These are phyloP conservation scores for Choristoneura fumiferana DNA, from an alignment of 1,140 invertebrate genomes.

Conservation along the genomic window DNA sequence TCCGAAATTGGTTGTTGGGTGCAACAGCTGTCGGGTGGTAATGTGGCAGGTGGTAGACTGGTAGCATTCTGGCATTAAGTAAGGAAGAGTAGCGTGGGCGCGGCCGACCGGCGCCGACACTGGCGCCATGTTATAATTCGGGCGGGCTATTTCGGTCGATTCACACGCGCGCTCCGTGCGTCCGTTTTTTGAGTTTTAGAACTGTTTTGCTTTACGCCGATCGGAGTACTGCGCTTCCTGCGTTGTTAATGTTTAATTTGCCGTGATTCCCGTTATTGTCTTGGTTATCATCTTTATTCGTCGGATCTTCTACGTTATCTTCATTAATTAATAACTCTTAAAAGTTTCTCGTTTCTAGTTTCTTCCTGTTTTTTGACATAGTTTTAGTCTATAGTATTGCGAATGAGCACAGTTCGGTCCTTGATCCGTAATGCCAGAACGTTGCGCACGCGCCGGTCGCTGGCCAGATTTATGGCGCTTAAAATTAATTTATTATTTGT, in stretches of 20 bases:
- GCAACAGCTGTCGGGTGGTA: no score
- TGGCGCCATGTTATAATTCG: constrained; percentile 73
- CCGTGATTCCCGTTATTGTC: no score
- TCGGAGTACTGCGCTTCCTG: background rate
- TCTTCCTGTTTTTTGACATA: no score
- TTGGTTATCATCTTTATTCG: no score
- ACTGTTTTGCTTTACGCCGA: constrained; percentile 21
- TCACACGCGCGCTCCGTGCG: constrained; percentile 53
- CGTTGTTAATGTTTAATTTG: constrained; percentile 5
- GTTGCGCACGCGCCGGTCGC: constrained; percentile 18
- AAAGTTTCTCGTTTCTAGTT: no score
- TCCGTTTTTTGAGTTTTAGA: constrained; percentile 49
- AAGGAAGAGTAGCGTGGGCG: constrained; percentile 40
- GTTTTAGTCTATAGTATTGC: background rate
- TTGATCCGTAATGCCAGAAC: constrained; percentile 28
- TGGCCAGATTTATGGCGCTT: constrained; percentile 39
- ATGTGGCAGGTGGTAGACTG: constrained; percentile 1
- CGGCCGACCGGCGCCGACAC: constrained; percentile 57
- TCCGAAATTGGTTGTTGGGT: no score
- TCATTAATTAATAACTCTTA: no score
- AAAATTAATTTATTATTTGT: constrained; percentile 46
- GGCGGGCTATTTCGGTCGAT: constrained; percentile 69
- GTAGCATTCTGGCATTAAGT: background rate
- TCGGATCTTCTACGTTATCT: no score
- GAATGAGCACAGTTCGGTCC: constrained; percentile 16